These are phyloP conservation scores for Chaenodraco wilsoni DNA, from an alignment of 2,797 vertebrate genomes.

Conservation along the genomic window DNA sequence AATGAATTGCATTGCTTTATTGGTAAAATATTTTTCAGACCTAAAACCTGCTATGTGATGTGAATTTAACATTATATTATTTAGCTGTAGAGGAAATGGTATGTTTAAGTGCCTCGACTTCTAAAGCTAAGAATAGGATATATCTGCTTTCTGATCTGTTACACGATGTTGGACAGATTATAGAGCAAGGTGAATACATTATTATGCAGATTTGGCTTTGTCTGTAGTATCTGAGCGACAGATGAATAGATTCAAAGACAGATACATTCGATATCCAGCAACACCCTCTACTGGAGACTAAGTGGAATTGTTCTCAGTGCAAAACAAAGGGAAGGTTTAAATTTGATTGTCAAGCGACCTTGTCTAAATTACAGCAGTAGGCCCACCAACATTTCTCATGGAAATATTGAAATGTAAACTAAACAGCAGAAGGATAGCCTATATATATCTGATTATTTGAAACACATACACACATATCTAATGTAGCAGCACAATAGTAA, in stretches of 20 bases:
- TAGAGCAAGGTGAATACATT: not conserved
- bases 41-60: constrained; percentile 8
- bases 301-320: constrained; percentile 1
- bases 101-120: not conserved
- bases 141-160: not conserved
- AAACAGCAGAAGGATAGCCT: not conserved
- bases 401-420: not conserved
- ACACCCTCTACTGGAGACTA: constrained; percentile 68
- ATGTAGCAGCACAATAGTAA: not conserved
- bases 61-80: constrained; percentile 22
- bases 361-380: not conserved
- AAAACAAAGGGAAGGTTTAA: not conserved
- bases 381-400: not conserved
- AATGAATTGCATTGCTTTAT: not conserved
- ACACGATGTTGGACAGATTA: not conserved
- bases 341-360: not conserved
- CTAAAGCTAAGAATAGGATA: not conserved
- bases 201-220: not conserved
- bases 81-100: not conserved
- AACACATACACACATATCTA: no score
- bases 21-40: constrained; percentile 14
- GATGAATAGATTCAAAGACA: not conserved
- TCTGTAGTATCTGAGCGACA: not conserved
- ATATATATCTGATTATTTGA: no score
- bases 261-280: constrained; percentile 36